These are phyloP conservation scores for Agrotis clavis DNA, from an alignment of 2,888 invertebrate species.

Conservation along the genomic window DNA sequence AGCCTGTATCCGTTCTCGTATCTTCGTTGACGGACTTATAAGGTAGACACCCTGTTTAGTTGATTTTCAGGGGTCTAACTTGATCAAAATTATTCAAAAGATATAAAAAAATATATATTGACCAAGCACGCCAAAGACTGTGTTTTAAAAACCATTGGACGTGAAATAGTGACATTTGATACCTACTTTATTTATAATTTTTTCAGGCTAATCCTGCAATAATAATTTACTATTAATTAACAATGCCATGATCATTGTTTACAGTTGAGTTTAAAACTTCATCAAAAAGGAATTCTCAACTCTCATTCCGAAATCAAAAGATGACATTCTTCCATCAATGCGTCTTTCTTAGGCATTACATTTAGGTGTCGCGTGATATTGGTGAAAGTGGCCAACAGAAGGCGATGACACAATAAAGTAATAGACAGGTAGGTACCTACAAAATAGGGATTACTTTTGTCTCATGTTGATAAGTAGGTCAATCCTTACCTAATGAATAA, in stretches of 20 bases:
- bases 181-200: too few relatives aligned
- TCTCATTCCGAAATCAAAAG: neutral
- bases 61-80: too few relatives aligned
- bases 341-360: neutral
- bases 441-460: slow-evolving; percentile 6
- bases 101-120: too few relatives aligned
- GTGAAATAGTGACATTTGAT: too few relatives aligned
- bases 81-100: too few relatives aligned
- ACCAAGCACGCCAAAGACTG: too few relatives aligned
- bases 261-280: slow-evolving; percentile 9
- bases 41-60: too few relatives aligned
- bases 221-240: too few relatives aligned
- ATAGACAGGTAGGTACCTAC: neutral
- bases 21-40: too few relatives aligned
- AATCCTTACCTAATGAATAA: slow-evolving; percentile 5
- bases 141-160: too few relatives aligned
- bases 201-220: too few relatives aligned
- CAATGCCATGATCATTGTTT: slow-evolving; percentile 9
- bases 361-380: neutral
- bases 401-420: neutral
- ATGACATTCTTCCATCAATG: neutral
- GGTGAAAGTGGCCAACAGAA: neutral
- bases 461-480: slow-evolving; percentile 17
- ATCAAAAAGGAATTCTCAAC: neutral
- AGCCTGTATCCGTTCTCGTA: too few relatives aligned